Evolutionary conservation across 2,113 vertebrate species (phyloP).

Genomic region (Chiloscyllium plagiosum): DNA sequence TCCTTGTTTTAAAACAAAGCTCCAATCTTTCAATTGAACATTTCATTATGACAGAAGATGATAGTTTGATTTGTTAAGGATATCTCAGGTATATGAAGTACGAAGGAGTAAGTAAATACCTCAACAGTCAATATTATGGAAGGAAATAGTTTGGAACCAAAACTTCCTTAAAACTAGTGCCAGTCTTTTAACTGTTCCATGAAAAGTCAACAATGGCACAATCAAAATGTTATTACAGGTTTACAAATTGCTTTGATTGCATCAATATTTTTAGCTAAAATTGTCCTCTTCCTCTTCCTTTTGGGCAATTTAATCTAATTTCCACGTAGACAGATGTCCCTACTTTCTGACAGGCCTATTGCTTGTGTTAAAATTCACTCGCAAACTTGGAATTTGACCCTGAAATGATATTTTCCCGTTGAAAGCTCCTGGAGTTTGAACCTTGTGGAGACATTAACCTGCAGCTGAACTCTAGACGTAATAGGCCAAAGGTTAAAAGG

Average conservation of each 20-base stretch:
- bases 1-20: neutral
- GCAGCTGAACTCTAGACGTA: neutral
- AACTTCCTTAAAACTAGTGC: neutral
- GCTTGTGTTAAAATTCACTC: constrained; percentile 23
- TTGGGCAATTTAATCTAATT: constrained; percentile 36
- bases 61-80: constrained; percentile 16
- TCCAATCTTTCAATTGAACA: neutral
- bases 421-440: constrained; percentile 7
- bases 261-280: constrained; percentile 35
- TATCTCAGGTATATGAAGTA: neutral
- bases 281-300: constrained; percentile 36
- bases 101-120: neutral
- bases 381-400: constrained; percentile 10
- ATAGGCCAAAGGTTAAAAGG: constrained; percentile 3
- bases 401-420: constrained; percentile 11
- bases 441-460: neutral
- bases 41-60: neutral
- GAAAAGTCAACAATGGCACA: constrained; percentile 32
- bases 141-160: constrained; percentile 23
- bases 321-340: constrained; percentile 31
- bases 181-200: constrained; percentile 7
- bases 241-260: constrained; percentile 37
- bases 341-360: constrained; percentile 11
- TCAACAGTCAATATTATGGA: neutral
- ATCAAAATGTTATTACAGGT: constrained; percentile 36